These are phyloP conservation scores for Protodeltote pygarga DNA, from an alignment of 2,888 invertebrate species.

Conservation along the genomic window DNA sequence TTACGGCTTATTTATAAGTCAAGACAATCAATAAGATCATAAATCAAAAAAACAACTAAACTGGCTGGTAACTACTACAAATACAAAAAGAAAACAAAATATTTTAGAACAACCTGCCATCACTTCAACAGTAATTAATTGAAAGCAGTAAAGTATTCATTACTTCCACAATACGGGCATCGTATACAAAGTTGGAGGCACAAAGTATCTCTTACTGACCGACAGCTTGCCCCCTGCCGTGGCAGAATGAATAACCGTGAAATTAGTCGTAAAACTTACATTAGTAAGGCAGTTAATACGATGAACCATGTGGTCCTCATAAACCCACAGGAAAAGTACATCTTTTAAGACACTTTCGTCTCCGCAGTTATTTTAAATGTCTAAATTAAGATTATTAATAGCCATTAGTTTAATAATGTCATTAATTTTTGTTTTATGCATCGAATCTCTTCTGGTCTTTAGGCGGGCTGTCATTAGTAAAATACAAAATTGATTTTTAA, in stretches of 20 bases:
- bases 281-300: slow-evolving; percentile 78
- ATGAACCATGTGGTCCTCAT: slow-evolving; percentile 77
- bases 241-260: slow-evolving; percentile 80
- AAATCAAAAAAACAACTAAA: too few relatives aligned
- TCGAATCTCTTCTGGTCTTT: slow-evolving; percentile 31
- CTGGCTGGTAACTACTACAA: too few relatives aligned
- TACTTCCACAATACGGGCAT: slow-evolving; percentile 33
- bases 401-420: slow-evolving; percentile 65
- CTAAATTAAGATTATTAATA: slow-evolving; percentile 76
- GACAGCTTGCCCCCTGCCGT: slow-evolving; percentile 63
- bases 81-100: slow-evolving; percentile 16
- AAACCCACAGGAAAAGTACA: slow-evolving; percentile 68
- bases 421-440: slow-evolving; percentile 54
- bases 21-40: too few relatives aligned
- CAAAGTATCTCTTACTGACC: slow-evolving; percentile 29
- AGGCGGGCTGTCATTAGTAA: slow-evolving; percentile 36
- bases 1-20: too few relatives aligned
- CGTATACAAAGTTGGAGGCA: slow-evolving; percentile 32
- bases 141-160: slow-evolving; percentile 44
- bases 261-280: slow-evolving; percentile 84
- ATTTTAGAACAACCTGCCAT: slow-evolving; percentile 19
- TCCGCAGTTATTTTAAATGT: slow-evolving; percentile 65
- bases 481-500: slow-evolving; percentile 35
- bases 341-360: slow-evolving; percentile 55
- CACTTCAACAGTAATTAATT: slow-evolving; percentile 38